These are phyloP conservation scores for Drosophila bipectinata DNA, from an alignment of 1,140 invertebrate genomes.

Conservation along the genomic window DNA sequence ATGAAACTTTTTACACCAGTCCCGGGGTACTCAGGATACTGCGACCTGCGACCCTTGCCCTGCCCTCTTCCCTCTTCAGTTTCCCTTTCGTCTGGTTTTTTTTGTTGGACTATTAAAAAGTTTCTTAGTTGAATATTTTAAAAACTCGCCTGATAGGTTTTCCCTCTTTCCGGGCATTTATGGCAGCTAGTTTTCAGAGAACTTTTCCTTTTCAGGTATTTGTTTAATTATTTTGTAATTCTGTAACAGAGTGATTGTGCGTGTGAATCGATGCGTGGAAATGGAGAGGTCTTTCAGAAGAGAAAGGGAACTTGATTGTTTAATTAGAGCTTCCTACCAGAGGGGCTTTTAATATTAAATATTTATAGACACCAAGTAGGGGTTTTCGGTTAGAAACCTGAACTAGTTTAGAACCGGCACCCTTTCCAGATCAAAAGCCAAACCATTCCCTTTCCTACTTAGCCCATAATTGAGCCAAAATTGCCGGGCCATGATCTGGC, in stretches of 20 bases:
- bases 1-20: slow-evolving; percentile 49
- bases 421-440: slow-evolving; percentile 10
- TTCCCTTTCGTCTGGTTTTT: slow-evolving; percentile 14
- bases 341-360: background rate
- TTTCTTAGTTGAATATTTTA: slow-evolving; percentile 39
- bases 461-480: slow-evolving; percentile 74
- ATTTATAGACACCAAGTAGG: background rate
- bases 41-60: background rate
- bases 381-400: background rate
- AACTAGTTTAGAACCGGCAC: slow-evolving; percentile 18
- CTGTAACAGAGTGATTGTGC: background rate
- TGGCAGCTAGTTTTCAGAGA: slow-evolving; percentile 5
- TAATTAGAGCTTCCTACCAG: background rate
- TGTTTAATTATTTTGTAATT: slow-evolving; percentile 36
- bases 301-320: slow-evolving; percentile 1
- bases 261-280: slow-evolving; percentile 19
- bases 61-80: background rate
- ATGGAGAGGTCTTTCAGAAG: too few species aligned
- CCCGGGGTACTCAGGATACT: slow-evolving; percentile 26
- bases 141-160: slow-evolving; percentile 1
- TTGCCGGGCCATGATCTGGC: slow-evolving; percentile 41
- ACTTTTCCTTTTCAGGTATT: slow-evolving; percentile 8
- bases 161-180: slow-evolving; percentile 4
- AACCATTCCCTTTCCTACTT: slow-evolving; percentile 62
- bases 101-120: slow-evolving; percentile 64